Base-by-base conservation (phyloP, 2,888 invertebrate species). In the Lampropteryx suffumata region DNA sequence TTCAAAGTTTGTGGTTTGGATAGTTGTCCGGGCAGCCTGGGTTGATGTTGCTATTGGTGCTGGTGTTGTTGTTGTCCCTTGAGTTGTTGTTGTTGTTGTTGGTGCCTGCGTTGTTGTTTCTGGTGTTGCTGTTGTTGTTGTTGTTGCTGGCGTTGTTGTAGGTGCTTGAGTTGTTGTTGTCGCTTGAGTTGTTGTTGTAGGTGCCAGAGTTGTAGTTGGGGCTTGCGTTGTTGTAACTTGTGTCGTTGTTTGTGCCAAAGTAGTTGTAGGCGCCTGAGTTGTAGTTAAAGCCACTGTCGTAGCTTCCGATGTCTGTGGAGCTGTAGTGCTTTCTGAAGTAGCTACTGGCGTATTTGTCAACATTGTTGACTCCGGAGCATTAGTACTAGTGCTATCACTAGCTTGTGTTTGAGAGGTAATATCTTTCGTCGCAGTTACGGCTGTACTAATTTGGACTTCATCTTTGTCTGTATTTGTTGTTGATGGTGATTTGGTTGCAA, bases 401-500 rank as follows among this genome's bases (percentile, higher is more conserved):
- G 74, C 71, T 44, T 73, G 72, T 44, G 59, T 63, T 36, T 72
- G 73, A 47, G 67, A 69, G 11, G 48, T 48, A 44, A 34, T 62
- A 37, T 29, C 13, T 33, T 52, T 39, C n/a, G 26, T 34, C 12
- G 9, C 26, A 51, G 69, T 74, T 36, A 48, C 61, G 26, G 70
- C 65, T 54, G 76, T 65, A 36, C 66, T 67, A 32, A 69, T 79
- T 63, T 82, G 79, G 56, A 77, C 57, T 48, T 77, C 74, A 49
- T 66, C 59, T 50, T 54, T 68, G 32, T 55, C 65, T 37, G 73
- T 72, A 55, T 69, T 79, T 50, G 68, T 61, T 56, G 76, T 71
- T 10, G 67, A 55, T 39, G 79, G 72, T 57, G 73, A 57, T 74
- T 82, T 87, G 26, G 87, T 82, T 26, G 83, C 84, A 55, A 86